Evolutionary conservation across 2,888 invertebrate species (phyloP), one percentile per base, ranked within the genome.

Genomic region (Atethmia centrago): DNA sequence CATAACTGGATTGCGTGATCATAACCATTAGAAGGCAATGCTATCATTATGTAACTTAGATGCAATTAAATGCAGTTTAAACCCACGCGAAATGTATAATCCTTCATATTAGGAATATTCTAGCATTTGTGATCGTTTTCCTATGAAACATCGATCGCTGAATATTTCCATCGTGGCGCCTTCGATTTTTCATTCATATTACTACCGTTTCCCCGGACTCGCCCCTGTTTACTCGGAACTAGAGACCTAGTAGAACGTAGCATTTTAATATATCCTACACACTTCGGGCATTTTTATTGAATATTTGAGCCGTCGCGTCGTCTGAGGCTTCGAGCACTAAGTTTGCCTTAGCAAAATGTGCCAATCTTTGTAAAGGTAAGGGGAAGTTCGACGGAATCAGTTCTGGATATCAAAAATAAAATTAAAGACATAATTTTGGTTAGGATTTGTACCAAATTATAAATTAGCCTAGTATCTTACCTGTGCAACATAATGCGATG

Each of bases 401-500:
- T 71, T 53, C 25, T 28, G 21, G 9, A 61, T 71, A 45, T 21
- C 3, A 21, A 58, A 21, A 10, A n/a, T 14, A 19, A 56, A 47
- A 16, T 31, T 61, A 67, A 31, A 51, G 3, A n/a, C 31, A 25
- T 16, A 42, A 64, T 45, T n/a, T 40, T 56, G 36, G 36, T 8
- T n/a, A 58, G n/a, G 1, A 9, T 59, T n/a, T n/a, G 2, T 9
- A n/a, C 5, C 19, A 7, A 51, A 64, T 12, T 42, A 16, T 55
- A 19, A 42, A 47, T 4, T 16, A 47, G 3, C 10, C 16, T 55
- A n/a, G 1, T 45, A 70, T 91, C 96, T 95, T 88, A 97, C 97
- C 97, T 94, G 93, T 90, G 88, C 92, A 95, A 90, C 96, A 97
- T 83, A 97, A 90, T 65, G 96, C 97, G 87, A 97, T 94, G 91